Evolutionary conservation across 2,888 invertebrate species (phyloP).

Genomic region (Platerodrilus igneus): DNA sequence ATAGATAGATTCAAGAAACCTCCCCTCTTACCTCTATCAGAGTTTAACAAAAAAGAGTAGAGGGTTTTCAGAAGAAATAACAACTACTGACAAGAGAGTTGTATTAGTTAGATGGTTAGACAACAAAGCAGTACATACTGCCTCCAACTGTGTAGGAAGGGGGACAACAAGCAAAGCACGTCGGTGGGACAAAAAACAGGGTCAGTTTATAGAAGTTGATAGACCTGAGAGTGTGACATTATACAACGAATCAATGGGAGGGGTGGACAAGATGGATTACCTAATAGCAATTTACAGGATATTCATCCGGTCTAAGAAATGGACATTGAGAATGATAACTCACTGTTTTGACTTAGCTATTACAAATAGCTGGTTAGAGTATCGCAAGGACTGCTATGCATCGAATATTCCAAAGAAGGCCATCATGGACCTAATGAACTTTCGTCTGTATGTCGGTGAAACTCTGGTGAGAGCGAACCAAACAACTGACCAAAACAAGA

Average conservation of each 20-base stretch:
- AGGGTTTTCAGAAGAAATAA: slow-evolving; percentile 23
- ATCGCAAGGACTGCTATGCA: slow-evolving; percentile 13
- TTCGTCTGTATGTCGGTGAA: slow-evolving; percentile 1
- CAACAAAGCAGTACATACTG: slow-evolving; percentile 24
- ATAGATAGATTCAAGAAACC: slow-evolving; percentile 22
- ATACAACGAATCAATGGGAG: slow-evolving; percentile 31
- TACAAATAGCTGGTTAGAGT: slow-evolving; percentile 30
- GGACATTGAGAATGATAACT: slow-evolving; percentile 25
- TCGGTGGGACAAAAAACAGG: slow-evolving; percentile 27
- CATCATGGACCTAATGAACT: slow-evolving; percentile 5
- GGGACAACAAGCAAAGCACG: slow-evolving; percentile 23
- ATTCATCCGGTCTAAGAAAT: slow-evolving; percentile 27
- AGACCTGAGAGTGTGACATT: slow-evolving; percentile 23
- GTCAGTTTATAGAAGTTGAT: slow-evolving; percentile 21
- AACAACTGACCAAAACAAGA: neutral
- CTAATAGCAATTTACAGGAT: slow-evolving; percentile 27
- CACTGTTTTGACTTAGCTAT: slow-evolving; percentile 28
- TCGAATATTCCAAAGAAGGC: slow-evolving; percentile 1
- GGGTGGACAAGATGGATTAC: slow-evolving; percentile 29
- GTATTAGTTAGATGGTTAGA: slow-evolving; percentile 28
- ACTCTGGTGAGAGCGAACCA: slow-evolving; percentile 1
- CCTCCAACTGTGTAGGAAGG: slow-evolving; percentile 29
- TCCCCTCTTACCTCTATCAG: slow-evolving; percentile 24
- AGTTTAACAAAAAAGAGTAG: slow-evolving; percentile 21
- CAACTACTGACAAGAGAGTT: slow-evolving; percentile 19